A percentile compares a stretch with the other conserved stretches of the same genome.
These are phyloP conservation scores for Embiotoca jacksoni DNA, from an alignment of 2,113 vertebrate species.

Conservation along the genomic window DNA sequence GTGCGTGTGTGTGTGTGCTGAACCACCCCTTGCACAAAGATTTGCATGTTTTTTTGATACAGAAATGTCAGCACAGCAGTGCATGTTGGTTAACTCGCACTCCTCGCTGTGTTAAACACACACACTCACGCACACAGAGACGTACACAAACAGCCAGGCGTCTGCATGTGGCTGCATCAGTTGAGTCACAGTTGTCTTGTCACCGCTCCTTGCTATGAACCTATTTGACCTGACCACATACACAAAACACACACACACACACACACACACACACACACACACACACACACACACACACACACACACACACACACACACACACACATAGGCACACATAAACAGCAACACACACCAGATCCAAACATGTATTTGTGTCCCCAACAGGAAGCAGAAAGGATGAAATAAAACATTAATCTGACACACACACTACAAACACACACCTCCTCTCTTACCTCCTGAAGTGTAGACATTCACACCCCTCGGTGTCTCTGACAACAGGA, in stretches of 20 bases:
- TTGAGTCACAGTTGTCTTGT: conserved; percentile 61
- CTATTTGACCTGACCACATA: conserved; percentile 50
- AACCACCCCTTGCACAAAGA: conserved; percentile 41
- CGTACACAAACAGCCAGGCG: conserved; percentile 2
- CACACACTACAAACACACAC: conserved; percentile 56
- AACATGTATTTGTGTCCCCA: conserved; percentile 38
- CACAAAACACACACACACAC: conserved; percentile 32
- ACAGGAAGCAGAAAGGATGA: conserved; percentile 39
- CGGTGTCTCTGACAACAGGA: conserved; percentile 69
- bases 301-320: conserved; percentile 22
- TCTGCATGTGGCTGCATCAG: conserved; percentile 46
- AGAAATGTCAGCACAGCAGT: conserved; percentile 55
- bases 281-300: conserved; percentile 34
- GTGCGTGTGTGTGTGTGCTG: conserved; percentile 25
- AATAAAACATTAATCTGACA: conserved; percentile 21
- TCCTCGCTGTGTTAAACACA: conserved; percentile 27
- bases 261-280: conserved; percentile 28
- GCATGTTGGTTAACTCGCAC: conserved; percentile 44
- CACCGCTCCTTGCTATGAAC: conserved; percentile 55
- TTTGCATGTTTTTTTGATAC: conserved; percentile 54
- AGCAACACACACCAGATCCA: conserved; percentile 42
- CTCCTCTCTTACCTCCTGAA: conserved; percentile 63
- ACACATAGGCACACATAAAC: conserved; percentile 26
- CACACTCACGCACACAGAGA: conserved; percentile 16
- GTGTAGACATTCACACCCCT: conserved; percentile 71